A percentile compares a stretch with the other conserved stretches of the same genome.
Evolutionary conservation across 2,113 vertebrate genomes (phyloP).

Genomic region (Oenanthe melanoleuca): DNA sequence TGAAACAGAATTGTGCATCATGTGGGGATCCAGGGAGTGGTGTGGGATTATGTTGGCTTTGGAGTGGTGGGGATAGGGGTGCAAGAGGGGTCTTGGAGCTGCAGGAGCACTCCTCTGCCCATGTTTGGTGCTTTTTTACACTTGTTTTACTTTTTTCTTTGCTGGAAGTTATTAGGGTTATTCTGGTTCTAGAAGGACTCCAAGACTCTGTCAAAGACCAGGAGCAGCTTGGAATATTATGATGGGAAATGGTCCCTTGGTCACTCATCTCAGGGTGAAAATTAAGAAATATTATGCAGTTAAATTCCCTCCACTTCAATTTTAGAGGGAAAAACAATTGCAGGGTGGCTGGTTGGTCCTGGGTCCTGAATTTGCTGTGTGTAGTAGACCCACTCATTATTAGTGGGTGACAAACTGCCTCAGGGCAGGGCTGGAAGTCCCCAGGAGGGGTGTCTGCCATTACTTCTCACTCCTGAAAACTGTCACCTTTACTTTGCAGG

Average conservation of each 20-base stretch:
- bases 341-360: not conserved
- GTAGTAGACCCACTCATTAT: not conserved
- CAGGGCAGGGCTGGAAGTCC: not conserved
- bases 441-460: not conserved
- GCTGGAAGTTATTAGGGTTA: fast-evolving
- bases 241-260: not conserved
- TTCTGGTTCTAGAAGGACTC: not conserved
- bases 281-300: not conserved
- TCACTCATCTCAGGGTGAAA: not conserved
- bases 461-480: not conserved
- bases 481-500: not conserved
- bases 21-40: not conserved
- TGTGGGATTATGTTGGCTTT: not conserved
- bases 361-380: not conserved
- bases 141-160: not conserved
- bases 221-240: not conserved
- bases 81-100: not conserved
- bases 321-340: not conserved
- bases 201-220: not conserved
- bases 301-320: not conserved
- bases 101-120: not conserved
- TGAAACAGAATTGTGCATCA: not conserved
- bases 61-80: not conserved
- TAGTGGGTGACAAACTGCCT: not conserved
- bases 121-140: not conserved